Evolutionary conservation across 2,113 vertebrate species (phyloP).

Genomic region (Gymnocephalus cernua): DNA sequence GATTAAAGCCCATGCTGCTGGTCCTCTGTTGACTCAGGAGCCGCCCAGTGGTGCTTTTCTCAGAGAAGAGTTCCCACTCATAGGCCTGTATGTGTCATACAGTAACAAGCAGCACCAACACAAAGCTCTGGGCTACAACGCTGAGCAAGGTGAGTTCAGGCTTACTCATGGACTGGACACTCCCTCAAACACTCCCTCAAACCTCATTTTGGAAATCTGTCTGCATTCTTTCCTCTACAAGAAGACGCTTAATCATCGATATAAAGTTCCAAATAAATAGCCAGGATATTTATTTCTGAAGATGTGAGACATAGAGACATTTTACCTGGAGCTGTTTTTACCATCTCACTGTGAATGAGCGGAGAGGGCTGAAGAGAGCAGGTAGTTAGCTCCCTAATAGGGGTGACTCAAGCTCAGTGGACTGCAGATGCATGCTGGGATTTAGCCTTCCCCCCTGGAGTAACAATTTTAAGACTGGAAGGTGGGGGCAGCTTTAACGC

Average conservation of each 20-base stretch:
- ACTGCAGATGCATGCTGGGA: slow-evolving; percentile 16
- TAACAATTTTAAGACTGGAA: background rate
- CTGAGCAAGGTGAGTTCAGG: background rate
- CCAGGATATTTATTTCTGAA: slow-evolving; percentile 1
- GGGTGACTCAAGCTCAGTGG: slow-evolving; percentile 24
- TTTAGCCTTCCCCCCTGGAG: slow-evolving; percentile 16
- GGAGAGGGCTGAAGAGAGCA: background rate
- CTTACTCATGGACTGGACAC: background rate
- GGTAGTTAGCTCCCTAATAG: slow-evolving; percentile 12
- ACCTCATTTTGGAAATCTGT: background rate
- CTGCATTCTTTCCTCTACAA: background rate
- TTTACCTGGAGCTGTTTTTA: background rate
- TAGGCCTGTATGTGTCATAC: background rate
- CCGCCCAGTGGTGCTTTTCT: no score
- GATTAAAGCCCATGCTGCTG: background rate
- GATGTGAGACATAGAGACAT: background rate
- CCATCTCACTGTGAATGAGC: slow-evolving; percentile 13
- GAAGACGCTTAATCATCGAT: background rate
- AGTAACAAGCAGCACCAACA: background rate
- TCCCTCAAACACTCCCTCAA: background rate
- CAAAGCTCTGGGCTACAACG: no score
- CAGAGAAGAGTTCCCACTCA: background rate
- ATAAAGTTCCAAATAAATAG: background rate
- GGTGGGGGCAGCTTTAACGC: background rate
- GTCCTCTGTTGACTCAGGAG: background rate